Base-by-base conservation (phyloP, 2,888 invertebrate species). In the Dicyrtomina minuta region DNA sequence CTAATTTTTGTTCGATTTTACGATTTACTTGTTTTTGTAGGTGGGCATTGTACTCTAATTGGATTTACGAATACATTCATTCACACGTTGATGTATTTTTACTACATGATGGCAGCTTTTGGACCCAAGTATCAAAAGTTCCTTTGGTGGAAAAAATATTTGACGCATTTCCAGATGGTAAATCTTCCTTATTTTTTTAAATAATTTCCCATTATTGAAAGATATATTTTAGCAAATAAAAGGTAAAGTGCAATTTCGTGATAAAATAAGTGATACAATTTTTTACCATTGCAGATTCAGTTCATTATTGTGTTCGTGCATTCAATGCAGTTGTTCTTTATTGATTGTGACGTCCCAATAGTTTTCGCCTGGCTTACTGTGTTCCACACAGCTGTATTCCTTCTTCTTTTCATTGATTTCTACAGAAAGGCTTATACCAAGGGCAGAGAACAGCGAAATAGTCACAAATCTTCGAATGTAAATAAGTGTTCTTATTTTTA, bases 1-100 rank as follows among this genome's bases (percentile, higher is more conserved):
- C n/a, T n/a, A n/a, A 43, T 13, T 10, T 12, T 43, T 43, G 43
- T 43, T 10, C 43, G 43, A 13, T 43, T 12, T n/a, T n/a, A n/a
- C n/a, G n/a, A n/a, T n/a, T n/a, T 24, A 22, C n/a, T 55, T 12
- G 74, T 74, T 8, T 43, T 82, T 15, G 81, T 82, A 92, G 96
- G 96, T 83, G 96, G 96, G 51, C 96, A 96, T 85, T 94, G 94
- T 82, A 96, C 96, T 70, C 96, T 96, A 86, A 96, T 96, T 83
- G 91, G 95, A 44, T 86, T 95, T 79, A 86, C 96, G 79, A 96
- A 96, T 83, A 90, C 94, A 2, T 94, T 95, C 82, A 95, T 96
- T 72, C 96, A 96, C 83, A 91, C 96, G 80, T 88, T 96, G 75
- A 96, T 96, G 96, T 96, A 96, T 84, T 92, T 92, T 83, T 96